These are phyloP conservation scores for Drepana arcuata DNA, from an alignment of 1,140 invertebrate genomes.

Conservation along the genomic window DNA sequence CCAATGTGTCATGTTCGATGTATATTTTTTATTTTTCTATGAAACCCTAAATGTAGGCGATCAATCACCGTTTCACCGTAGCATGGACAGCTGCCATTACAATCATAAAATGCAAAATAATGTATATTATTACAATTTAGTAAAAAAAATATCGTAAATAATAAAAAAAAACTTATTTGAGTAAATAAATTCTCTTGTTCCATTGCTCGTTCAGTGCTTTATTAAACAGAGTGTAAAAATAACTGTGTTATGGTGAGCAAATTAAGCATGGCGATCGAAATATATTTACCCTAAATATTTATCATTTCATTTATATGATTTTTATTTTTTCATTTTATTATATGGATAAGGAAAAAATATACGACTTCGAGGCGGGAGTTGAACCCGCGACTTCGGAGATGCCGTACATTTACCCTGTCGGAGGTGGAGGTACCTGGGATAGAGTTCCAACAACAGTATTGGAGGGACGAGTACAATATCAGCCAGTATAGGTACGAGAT, in stretches of 20 bases:
- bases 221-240: conserved; percentile 61
- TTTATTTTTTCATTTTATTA: too few species aligned
- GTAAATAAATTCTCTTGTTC: conserved; percentile 72
- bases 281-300: conserved; percentile 19
- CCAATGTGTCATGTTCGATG: conserved; percentile 70
- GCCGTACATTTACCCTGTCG: conserved; percentile 8
- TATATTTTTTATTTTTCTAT: conserved; percentile 60
- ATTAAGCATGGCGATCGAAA: conserved; percentile 9
- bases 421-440: conserved; percentile 2
- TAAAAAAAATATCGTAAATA: conserved; percentile 60
- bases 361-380: too few species aligned
- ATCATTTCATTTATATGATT: too few species aligned
- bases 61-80: conserved; percentile 51
- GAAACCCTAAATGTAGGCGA: conserved; percentile 54
- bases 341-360: too few species aligned
- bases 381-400: neutral
- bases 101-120: conserved; percentile 68
- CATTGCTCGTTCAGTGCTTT: conserved; percentile 66
- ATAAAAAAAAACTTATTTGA: conserved; percentile 65
- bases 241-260: conserved; percentile 19
- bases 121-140: conserved; percentile 58
- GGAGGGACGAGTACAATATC: too few species aligned
- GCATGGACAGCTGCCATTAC: conserved; percentile 65
- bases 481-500: too few species aligned
- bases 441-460: too few species aligned